phyloP scores from a whole-genome alignment of 2,797 vertebrate genomes.

The Fistularia tabacaria region DNA sequence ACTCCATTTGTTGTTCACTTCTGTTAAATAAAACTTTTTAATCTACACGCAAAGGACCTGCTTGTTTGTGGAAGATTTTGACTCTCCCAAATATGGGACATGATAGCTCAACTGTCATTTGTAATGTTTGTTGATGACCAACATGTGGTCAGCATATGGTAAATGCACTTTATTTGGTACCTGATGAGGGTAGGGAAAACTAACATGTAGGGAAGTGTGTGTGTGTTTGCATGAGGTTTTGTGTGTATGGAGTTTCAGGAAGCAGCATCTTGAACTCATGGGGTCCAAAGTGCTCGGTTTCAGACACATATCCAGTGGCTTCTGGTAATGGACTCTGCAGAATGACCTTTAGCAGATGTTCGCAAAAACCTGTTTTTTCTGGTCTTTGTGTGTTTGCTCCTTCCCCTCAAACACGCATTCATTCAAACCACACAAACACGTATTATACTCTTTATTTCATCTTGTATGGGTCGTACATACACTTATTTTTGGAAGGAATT shows the following conservation, averaged over 20 bases:
- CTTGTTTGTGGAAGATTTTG: background rate
- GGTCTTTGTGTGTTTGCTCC: background rate
- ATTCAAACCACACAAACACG: background rate
- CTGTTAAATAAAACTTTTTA: no score
- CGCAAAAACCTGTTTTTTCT: background rate
- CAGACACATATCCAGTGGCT: slow-evolving; percentile 55
- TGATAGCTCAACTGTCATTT: slow-evolving; percentile 13
- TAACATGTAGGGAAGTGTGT: slow-evolving; percentile 8
- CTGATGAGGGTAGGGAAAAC: slow-evolving; percentile 37
- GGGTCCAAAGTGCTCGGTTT: slow-evolving; percentile 46
- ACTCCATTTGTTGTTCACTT: no score
- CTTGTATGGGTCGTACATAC: background rate
- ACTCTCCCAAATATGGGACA: background rate
- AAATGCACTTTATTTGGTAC: slow-evolving; percentile 46
- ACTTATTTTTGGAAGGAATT: slow-evolving; percentile 8
- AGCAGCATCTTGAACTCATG: slow-evolving; percentile 52
- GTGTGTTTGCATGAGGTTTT: slow-evolving; percentile 16
- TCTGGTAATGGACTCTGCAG: slow-evolving; percentile 32
- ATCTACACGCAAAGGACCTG: no score
- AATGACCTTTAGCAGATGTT: slow-evolving; percentile 20
- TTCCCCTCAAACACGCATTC: background rate
- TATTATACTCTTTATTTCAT: background rate
- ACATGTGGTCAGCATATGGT: slow-evolving; percentile 63
- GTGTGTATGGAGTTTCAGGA: slow-evolving; percentile 21
- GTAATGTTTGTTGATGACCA: slow-evolving; percentile 19